These are phyloP conservation scores for Corynorhinus townsendii DNA, from an alignment of 2,113 vertebrate species.

Conservation along the genomic window DNA sequence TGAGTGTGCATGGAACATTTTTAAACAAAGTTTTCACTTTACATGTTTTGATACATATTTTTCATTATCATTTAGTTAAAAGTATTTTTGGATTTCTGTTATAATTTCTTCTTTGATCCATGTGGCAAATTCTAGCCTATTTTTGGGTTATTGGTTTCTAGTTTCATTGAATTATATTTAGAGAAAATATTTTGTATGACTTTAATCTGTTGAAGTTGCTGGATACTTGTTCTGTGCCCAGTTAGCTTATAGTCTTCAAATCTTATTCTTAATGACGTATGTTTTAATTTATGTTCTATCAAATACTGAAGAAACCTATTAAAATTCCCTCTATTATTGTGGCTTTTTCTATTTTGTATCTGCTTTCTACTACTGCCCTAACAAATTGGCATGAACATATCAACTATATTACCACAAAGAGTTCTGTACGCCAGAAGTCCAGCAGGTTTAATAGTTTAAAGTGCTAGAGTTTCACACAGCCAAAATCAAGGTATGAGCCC, in stretches of 20 bases:
- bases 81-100: neutral
- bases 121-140: neutral
- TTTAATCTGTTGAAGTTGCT: neutral
- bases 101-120: neutral
- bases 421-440: neutral
- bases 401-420: neutral
- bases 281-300: neutral
- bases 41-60: neutral
- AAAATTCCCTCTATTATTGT: neutral
- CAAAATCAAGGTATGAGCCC: neutral
- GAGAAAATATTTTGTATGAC: neutral
- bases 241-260: neutral
- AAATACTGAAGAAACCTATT: neutral
- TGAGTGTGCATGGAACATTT: neutral
- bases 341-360: neutral
- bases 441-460: neutral
- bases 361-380: neutral
- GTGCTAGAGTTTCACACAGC: neutral
- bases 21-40: neutral
- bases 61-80: neutral
- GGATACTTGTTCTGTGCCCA: neutral
- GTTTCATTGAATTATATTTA: neutral
- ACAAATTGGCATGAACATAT: neutral
- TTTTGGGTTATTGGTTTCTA: neutral
- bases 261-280: neutral